These are phyloP conservation scores for Clusia tigrina DNA, from an alignment of 2,888 invertebrate species.

Conservation along the genomic window DNA sequence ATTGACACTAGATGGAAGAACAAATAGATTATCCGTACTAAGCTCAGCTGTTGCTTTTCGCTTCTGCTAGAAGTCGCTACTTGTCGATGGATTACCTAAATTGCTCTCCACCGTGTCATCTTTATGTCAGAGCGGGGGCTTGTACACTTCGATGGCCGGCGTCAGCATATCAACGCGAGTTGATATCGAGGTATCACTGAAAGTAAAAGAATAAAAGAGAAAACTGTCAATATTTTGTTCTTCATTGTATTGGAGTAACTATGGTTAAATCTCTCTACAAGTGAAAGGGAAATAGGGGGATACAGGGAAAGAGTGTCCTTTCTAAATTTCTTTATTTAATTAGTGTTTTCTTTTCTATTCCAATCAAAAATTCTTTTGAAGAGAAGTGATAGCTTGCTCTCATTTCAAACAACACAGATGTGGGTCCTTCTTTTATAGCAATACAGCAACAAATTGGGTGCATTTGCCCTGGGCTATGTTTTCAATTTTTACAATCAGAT, in stretches of 20 bases:
- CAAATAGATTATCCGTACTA: conserved; percentile 64
- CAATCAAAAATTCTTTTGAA: too few relatives aligned
- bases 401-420: too few relatives aligned
- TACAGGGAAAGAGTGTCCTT: too few relatives aligned
- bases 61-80: conserved; percentile 65
- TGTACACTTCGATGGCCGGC: conserved; percentile 66
- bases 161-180: conserved; percentile 73
- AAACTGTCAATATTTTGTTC: background rate
- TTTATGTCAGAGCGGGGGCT: conserved; percentile 66
- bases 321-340: too few relatives aligned
- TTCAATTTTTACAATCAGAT: too few relatives aligned
- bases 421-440: too few relatives aligned
- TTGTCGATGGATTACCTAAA: conserved; percentile 66
- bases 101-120: conserved; percentile 66
- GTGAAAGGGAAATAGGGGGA: too few relatives aligned
- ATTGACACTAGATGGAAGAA: conserved; percentile 66
- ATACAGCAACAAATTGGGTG: too few relatives aligned
- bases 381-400: too few relatives aligned
- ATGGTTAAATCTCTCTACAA: too few relatives aligned
- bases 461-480: too few relatives aligned
- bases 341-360: too few relatives aligned
- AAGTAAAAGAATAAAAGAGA: conserved; percentile 44
- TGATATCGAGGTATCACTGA: conserved; percentile 76
- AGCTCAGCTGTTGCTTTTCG: conserved; percentile 57
- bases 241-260: background rate